Evolutionary conservation across 2,113 vertebrate genomes (phyloP).

Genomic region (Burhinus bistriatus): DNA sequence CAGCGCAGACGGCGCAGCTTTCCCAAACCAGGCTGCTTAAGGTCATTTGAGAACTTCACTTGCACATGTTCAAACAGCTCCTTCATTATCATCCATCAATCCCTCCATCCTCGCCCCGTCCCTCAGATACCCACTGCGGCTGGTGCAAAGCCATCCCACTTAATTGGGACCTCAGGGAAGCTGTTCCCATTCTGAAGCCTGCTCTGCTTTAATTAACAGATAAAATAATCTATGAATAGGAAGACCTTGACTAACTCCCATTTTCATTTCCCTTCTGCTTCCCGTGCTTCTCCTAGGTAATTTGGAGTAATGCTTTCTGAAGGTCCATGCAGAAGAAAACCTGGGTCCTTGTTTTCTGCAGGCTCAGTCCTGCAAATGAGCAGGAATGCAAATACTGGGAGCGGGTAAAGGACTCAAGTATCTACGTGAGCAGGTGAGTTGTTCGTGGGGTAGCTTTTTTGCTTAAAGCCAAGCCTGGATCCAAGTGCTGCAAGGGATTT

Average conservation of each 20-base stretch:
- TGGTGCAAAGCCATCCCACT: neutral
- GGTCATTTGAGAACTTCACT: neutral
- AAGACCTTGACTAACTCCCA: neutral
- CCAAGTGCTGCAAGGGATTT: neutral
- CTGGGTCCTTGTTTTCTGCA: neutral
- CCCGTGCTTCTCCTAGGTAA: neutral
- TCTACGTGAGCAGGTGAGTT: neutral
- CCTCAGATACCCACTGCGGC: neutral
- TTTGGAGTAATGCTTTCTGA: neutral
- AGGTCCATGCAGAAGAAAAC: rapidly evolving
- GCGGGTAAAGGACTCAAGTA: neutral
- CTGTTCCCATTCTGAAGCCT: neutral
- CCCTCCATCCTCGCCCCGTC: neutral
- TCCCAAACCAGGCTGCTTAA: neutral
- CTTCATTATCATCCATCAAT: neutral
- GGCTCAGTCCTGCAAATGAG: neutral
- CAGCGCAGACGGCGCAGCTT: neutral
- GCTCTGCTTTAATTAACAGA: neutral
- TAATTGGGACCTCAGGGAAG: constrained; percentile 13
- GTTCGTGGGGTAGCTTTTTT: neutral
- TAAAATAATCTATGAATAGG: neutral
- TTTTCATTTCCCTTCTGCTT: neutral
- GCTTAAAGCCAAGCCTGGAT: neutral
- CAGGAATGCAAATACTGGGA: neutral
- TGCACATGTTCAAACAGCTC: neutral